Base-by-base conservation (phyloP, 1,140 invertebrate genomes). In the Aplysia californica region DNA sequence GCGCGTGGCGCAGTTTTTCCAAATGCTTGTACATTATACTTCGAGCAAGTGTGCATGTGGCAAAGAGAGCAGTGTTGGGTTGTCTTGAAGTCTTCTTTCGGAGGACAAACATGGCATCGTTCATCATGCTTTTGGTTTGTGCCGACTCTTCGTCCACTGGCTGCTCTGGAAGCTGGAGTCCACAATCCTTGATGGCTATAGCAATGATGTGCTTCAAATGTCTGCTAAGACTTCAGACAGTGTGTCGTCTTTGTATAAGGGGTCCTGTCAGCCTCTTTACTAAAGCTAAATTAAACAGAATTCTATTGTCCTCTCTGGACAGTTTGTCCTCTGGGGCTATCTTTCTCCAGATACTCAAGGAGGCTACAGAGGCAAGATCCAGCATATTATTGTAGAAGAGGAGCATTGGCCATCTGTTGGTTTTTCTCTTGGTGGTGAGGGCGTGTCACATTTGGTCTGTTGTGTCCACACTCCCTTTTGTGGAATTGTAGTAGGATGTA, bases 391-490 rank as follows among this genome's bases (percentile, higher is more conserved):
- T 50, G n/a, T 15, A 50, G n/a, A 50, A 50, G 44, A 15, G n/a
- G 10, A n/a, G 10, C 44, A 50, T 50, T 10, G 44, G 44, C 44
- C 44, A 50, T 50, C 44, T 50, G 10, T n/a, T 10, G 10, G 44
- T 15, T 50, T 50, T 50, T 50, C 44, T 50, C 44, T 50, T 50
- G 44, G 10, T 15, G 10, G 44, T 15, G n/a, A 15, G n/a, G 10
- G 10, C n/a, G 44, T 50, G 44, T 50, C 10, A 10, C 44, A 15
- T 50, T n/a, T 50, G 44, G 44, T 84, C 80, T 21, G 91, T 70
- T 3, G 80, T 84, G 75, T 91, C 90, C 1, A 91, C 90, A 50
- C 87, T 89, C 33, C 87, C 87, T 86, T 92, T 92, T 1, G 86
- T 89, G 36, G 72, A 67, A 79, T 90, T 90, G 81, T 91, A n/a